Percentiles rank a stretch among this genome's conserved stretches.
Conservation (phyloP, 1,140 invertebrate species). For the Pseudachorutes palmiensis region DNA sequence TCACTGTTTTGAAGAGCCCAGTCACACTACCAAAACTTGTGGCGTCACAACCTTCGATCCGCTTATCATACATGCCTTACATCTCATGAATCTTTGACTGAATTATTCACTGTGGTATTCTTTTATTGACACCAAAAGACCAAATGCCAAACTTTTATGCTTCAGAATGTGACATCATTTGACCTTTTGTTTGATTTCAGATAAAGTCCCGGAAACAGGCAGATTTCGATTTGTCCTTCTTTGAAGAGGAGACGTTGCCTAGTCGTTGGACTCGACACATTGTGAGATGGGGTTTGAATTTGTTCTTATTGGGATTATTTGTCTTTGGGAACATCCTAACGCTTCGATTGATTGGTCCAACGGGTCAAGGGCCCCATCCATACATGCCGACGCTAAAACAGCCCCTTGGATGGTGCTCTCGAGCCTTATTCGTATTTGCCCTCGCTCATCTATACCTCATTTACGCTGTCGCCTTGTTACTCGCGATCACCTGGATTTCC, state of each 20-base stretch:
- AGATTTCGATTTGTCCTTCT: constrained; percentile 49
- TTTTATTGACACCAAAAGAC: too few relatives aligned
- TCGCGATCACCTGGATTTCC: constrained; percentile 52
- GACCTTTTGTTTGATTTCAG: too few relatives aligned
- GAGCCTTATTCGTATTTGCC: constrained; percentile 66
- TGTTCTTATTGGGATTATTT: constrained; percentile 68
- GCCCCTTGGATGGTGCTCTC: constrained; percentile 65
- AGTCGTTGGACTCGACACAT: constrained; percentile 42
- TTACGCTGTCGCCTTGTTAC: constrained; percentile 53
- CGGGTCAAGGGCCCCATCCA: constrained; percentile 64
- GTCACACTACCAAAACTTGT: too few relatives aligned
- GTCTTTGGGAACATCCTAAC: constrained; percentile 70
- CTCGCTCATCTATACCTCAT: constrained; percentile 61
- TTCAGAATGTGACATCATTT: too few relatives aligned
- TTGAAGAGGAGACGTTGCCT: constrained; percentile 40
- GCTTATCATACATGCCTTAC: too few relatives aligned
- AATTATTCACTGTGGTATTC: too few relatives aligned
- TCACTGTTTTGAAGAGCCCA: too few relatives aligned
- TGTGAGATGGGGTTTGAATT: constrained; percentile 52
- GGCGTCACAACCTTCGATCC: too few relatives aligned
- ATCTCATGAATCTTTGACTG: too few relatives aligned
- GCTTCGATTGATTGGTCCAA: constrained; percentile 48
- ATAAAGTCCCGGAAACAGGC: constrained; percentile 51
- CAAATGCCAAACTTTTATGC: too few relatives aligned
- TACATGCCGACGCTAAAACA: constrained; percentile 58